Conservation (phyloP, 2,113 vertebrate species). For the Bubo bubo region DNA sequence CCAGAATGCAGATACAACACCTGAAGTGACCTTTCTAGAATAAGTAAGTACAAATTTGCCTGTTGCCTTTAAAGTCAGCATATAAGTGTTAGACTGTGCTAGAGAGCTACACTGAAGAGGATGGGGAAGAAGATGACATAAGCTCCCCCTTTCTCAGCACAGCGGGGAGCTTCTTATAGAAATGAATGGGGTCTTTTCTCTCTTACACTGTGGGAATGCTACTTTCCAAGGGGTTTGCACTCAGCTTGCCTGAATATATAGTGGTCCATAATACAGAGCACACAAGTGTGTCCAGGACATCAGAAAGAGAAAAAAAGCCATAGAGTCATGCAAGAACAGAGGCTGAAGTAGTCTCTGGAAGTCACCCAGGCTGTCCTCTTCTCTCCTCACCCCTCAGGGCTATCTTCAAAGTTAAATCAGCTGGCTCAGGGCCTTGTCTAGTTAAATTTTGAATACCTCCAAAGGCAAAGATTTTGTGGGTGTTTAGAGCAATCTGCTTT, state of each 20-base stretch:
- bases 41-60: constrained; percentile 2
- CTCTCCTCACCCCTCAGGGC: background rate
- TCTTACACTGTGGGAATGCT: background rate
- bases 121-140: background rate
- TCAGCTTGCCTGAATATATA: constrained; percentile 15
- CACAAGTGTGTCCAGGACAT: rapidly evolving
- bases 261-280: background rate
- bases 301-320: background rate
- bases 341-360: background rate
- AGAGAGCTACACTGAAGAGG: background rate
- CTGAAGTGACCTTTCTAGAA: constrained; percentile 61
- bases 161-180: background rate
- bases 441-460: background rate
- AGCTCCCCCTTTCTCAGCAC: background rate
- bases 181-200: constrained; percentile 40
- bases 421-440: background rate
- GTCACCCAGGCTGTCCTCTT: background rate
- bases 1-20: background rate
- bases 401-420: background rate
- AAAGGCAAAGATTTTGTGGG: background rate
- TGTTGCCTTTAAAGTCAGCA: background rate
- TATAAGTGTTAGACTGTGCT: background rate
- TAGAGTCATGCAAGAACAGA: background rate
- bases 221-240: background rate
- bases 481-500: background rate